phyloP scores from a whole-genome alignment of 2,888 invertebrate species.

The Parnassius glacialis region DNA sequence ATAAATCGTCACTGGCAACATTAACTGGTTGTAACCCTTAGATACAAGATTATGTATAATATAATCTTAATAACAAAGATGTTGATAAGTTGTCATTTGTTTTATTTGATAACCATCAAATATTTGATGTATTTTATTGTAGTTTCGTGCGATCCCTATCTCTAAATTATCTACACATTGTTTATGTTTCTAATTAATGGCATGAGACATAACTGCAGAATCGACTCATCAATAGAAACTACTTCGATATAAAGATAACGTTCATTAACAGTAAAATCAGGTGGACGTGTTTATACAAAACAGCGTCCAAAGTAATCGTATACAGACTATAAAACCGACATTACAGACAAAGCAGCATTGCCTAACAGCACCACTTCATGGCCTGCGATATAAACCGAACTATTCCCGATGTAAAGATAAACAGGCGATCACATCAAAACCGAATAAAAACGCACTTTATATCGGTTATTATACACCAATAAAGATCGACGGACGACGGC shows the following conservation, averaged over 20 bases:
- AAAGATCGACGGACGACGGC: conserved; percentile 45
- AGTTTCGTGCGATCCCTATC: too few relatives aligned
- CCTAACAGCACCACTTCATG: conserved; percentile 37
- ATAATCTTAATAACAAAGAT: too few relatives aligned
- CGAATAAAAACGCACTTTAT: conserved; percentile 66
- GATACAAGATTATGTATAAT: too few relatives aligned
- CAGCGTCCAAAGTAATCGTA: conserved; percentile 7
- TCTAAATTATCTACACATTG: too few relatives aligned
- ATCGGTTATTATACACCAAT: conserved; percentile 70
- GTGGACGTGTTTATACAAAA: conserved; percentile 13
- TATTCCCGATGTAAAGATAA: conserved; percentile 63
- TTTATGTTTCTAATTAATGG: background rate
- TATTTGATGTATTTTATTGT: too few relatives aligned
- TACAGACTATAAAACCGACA: conserved; percentile 29
- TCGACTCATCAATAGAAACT: conserved; percentile 3
- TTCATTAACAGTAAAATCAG: conserved; percentile 19
- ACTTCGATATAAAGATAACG: conserved; percentile 9
- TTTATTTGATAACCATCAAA: too few relatives aligned
- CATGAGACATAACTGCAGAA: background rate
- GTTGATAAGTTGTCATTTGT: too few relatives aligned
- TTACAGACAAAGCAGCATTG: conserved; percentile 41
- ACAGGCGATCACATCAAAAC: conserved; percentile 62
- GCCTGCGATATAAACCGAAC: conserved; percentile 46
- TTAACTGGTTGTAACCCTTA: too few relatives aligned
- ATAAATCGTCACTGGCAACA: too few relatives aligned